Evolutionary conservation across 2,797 vertebrate species (phyloP).

Genomic region (Rhabdophis nuchalis): DNA sequence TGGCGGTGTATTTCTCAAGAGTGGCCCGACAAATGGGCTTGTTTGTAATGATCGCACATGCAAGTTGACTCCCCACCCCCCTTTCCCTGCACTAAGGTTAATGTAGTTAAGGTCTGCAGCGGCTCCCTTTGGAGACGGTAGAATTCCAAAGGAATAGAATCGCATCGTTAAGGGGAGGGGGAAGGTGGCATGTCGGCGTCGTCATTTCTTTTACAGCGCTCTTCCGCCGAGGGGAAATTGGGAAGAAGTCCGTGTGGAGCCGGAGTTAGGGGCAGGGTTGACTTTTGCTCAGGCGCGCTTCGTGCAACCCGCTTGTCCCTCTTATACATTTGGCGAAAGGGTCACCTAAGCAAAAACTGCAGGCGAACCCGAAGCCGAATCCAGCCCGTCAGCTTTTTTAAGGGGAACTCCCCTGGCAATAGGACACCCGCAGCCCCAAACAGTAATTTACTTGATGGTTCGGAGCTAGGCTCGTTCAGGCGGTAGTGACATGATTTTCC

Average conservation of each 20-base stretch:
- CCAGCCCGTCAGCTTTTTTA: background rate
- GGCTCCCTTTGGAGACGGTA: background rate
- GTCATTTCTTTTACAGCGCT: background rate
- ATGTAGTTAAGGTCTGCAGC: background rate
- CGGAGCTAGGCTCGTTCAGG: background rate
- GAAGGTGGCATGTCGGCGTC: background rate
- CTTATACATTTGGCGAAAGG: background rate
- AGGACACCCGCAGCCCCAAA: background rate
- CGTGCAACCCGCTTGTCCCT: background rate
- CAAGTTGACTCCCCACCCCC: background rate
- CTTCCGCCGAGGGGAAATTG: background rate
- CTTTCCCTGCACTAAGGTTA: background rate
- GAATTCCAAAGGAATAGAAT: too few species aligned
- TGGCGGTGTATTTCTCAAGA: too few species aligned
- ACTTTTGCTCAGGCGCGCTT: background rate
- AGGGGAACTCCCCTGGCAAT: background rate
- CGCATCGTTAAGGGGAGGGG: background rate
- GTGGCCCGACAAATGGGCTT: background rate
- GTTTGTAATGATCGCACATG: background rate
- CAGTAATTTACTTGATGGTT: background rate
- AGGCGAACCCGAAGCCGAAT: background rate
- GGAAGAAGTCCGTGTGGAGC: background rate
- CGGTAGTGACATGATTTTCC: background rate
- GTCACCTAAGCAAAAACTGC: background rate
- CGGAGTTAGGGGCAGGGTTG: background rate